Conservation (phyloP, 2,797 vertebrate genomes). For the Tangara arthus region DNA sequence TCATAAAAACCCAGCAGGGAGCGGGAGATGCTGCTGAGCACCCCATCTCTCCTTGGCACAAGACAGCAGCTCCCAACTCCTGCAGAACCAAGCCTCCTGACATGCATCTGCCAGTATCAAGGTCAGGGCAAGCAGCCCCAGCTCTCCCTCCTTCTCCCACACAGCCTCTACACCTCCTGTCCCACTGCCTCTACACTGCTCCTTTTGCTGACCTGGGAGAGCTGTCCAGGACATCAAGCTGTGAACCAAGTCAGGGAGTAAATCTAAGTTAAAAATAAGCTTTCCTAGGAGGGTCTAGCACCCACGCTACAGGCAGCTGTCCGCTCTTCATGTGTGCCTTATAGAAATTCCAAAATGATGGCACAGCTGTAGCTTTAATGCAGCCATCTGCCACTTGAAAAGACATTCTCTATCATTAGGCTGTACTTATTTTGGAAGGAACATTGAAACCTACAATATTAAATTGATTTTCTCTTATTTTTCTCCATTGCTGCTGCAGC, state of each 20-base stretch:
- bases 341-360: not conserved
- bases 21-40: not conserved
- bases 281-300: not conserved
- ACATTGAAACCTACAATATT: slow-evolving; percentile 36
- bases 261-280: not conserved
- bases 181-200: not conserved
- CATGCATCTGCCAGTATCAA: not conserved
- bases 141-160: not conserved
- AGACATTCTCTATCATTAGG: slow-evolving; percentile 29
- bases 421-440: slow-evolving; percentile 44
- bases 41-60: not conserved
- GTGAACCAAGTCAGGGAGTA: not conserved
- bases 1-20: not conserved
- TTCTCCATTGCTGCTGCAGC: not conserved
- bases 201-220: not conserved
- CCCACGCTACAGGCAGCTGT: not conserved
- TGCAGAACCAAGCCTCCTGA: not conserved
- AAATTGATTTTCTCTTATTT: slow-evolving; percentile 48
- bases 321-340: not conserved
- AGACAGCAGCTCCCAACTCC: not conserved
- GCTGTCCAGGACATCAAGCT: fast-evolving
- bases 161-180: not conserved
- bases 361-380: slow-evolving; percentile 53
- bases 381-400: slow-evolving; percentile 58
- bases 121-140: not conserved